A percentile compares a stretch with the other conserved stretches of the same genome.
These are phyloP conservation scores for Limnothrissa miodon DNA, from an alignment of 2,113 vertebrate genomes.

Conservation along the genomic window DNA sequence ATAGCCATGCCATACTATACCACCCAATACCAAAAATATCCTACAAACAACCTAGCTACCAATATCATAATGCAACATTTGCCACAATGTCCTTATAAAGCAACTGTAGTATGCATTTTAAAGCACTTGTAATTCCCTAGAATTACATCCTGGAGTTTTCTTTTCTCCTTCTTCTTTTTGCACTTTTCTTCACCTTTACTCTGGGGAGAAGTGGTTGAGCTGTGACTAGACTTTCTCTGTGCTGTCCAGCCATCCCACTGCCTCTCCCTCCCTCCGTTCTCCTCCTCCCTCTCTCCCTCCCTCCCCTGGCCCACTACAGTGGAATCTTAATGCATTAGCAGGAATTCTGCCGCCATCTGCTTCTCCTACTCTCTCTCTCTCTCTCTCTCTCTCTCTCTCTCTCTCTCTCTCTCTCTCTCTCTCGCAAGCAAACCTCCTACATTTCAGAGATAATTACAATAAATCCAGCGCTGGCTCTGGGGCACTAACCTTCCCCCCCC, in stretches of 20 bases:
- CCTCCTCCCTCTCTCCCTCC: neutral
- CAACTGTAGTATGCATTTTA: too few species aligned
- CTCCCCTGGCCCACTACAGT: constrained; percentile 13
- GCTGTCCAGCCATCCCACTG: neutral
- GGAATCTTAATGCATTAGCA: constrained; percentile 47
- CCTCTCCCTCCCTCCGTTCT: neutral
- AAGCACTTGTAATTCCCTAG: too few species aligned
- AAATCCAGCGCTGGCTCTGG: constrained; percentile 34
- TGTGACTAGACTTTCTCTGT: neutral
- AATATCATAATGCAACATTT: too few species aligned
- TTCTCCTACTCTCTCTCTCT: constrained; percentile 17
- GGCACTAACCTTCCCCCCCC: constrained; percentile 9
- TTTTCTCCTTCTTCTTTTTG: neutral
- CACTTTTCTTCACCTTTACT: neutral
- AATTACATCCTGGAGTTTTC: too few species aligned
- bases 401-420: constrained; percentile 22
- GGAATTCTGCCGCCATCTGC: constrained; percentile 44
- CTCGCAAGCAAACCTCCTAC: neutral
- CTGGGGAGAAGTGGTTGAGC: constrained; percentile 6
- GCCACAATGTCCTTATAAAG: too few species aligned
- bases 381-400: constrained; percentile 27
- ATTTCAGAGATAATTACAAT: constrained; percentile 44
- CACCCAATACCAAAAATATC: too few species aligned
- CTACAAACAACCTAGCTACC: too few species aligned
- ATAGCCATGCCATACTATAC: too few species aligned